Evolutionary conservation across 2,888 invertebrate genomes (phyloP).

Genomic region (Ashinkailepas kermadecensis): DNA sequence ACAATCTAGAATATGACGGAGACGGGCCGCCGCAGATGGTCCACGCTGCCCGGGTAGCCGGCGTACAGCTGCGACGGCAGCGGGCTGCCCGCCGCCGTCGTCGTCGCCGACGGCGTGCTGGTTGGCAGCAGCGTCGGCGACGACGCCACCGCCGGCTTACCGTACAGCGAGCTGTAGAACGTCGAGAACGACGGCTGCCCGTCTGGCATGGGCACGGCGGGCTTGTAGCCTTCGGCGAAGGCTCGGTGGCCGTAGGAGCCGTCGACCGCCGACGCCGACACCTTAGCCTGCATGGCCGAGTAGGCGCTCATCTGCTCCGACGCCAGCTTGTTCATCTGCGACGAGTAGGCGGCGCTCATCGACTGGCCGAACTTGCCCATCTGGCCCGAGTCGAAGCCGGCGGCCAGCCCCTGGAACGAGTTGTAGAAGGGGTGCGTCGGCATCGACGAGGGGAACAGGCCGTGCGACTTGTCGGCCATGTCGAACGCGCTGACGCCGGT

Average conservation of each 20-base stretch:
- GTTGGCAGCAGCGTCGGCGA: slow-evolving; percentile 29
- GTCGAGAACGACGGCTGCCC: slow-evolving; percentile 38
- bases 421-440: slow-evolving; percentile 32
- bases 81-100: slow-evolving; percentile 57
- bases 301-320: slow-evolving; percentile 49
- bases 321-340: slow-evolving; percentile 2
- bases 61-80: slow-evolving; percentile 53
- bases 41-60: slow-evolving; percentile 72
- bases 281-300: slow-evolving; percentile 53
- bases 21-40: slow-evolving; percentile 54
- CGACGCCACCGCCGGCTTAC: slow-evolving; percentile 35
- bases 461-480: slow-evolving; percentile 56
- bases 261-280: slow-evolving; percentile 57
- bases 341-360: slow-evolving; percentile 25
- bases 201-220: slow-evolving; percentile 29
- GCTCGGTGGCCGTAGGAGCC: slow-evolving; percentile 64
- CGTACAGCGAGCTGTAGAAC: slow-evolving; percentile 60
- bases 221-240: slow-evolving; percentile 48
- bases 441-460: slow-evolving; percentile 28
- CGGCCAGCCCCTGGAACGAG: slow-evolving; percentile 25
- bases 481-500: slow-evolving; percentile 34
- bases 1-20: slow-evolving; percentile 56
- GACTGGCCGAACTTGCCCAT: slow-evolving; percentile 32
- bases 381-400: slow-evolving; percentile 33
- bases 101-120: slow-evolving; percentile 47